Base-by-base conservation (phyloP, 2,888 invertebrate species). In the Coremacera marginata region DNA sequence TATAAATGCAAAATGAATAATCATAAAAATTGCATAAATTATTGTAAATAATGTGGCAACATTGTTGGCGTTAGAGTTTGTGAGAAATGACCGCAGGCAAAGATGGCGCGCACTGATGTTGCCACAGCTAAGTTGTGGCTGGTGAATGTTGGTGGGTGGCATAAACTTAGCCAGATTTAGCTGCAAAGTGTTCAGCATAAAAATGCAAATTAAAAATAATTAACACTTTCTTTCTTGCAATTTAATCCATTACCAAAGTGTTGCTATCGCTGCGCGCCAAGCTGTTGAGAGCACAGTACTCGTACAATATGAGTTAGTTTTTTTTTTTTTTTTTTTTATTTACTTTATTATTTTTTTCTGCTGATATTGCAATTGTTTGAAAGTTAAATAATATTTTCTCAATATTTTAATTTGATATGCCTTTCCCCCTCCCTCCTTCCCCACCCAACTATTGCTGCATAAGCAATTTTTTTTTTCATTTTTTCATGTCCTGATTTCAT, bases 21-120 rank as follows among this genome's bases (percentile, higher is more conserved):
- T 73, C 37, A 67, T 72, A 77, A 67, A 67, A 73, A 60, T 31
- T 63, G 63, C 57, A 65, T 63, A 70, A 70, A 70, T 70, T 70
- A 70, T 62, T 44, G 14, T 44, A 44, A 44, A 44, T 14, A 19
- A 55, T 22, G 19, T 55, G 19, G 55, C 55, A 55, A 22, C 55
- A 19, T 22, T 22, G 55, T 19, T 22, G 55, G 19, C 2, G 44
- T 44, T 44, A 7, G 44, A 11, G 44, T 14, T 44, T 44, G 44
- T 44, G 44, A 44, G 44, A 44, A 27, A 22, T 27, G 27, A 62
- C 27, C 16, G 62, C 62, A 62, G 62, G 14, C 22, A 2, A 27
- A 62, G 27, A 62, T 16, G 16, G 62, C 9, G 62, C 62, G 25
- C 22, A 5, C 2, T 55, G n/a, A 55, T 19, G 19, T 19, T 22